Evolutionary conservation across 2,797 vertebrate species (phyloP).

Genomic region (Pseudomugil tenellus): DNA sequence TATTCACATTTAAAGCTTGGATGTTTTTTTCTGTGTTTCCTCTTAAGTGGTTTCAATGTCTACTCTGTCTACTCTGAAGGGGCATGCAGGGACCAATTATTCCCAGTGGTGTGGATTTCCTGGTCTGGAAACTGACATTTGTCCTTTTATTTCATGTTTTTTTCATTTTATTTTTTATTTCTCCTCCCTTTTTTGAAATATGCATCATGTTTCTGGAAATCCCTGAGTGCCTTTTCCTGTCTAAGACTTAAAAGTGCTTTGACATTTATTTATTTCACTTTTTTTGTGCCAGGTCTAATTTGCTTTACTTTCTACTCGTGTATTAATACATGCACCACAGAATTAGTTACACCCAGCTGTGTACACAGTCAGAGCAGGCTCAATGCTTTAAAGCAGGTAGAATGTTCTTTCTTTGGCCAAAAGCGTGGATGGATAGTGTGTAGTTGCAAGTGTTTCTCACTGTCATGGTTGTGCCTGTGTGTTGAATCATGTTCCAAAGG

Average conservation of each 20-base stretch:
- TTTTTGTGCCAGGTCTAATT: constrained; percentile 24
- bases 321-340: constrained; percentile 22
- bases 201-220: constrained; percentile 46
- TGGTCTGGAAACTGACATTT: constrained; percentile 22
- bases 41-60: constrained; percentile 31
- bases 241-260: constrained; percentile 34
- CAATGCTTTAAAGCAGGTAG: not conserved
- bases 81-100: constrained; percentile 27
- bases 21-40: constrained; percentile 3
- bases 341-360: constrained; percentile 32
- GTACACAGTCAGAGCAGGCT: not conserved
- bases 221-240: constrained; percentile 57
- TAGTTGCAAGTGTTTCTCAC: no score
- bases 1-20: constrained; percentile 31
- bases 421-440: no score
- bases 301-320: constrained; percentile 11
- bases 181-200: constrained; percentile 46
- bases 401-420: not conserved
- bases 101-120: constrained; percentile 25
- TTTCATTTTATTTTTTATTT: not conserved
- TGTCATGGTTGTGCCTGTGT: no score
- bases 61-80: constrained; percentile 52
- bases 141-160: constrained; percentile 3
- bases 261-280: constrained; percentile 8
- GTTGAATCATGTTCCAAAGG: no score